Percentiles rank a stretch among this genome's conserved stretches.
Conservation (phyloP, 2,797 vertebrate species). For the Spinibarbus caldwelli region DNA sequence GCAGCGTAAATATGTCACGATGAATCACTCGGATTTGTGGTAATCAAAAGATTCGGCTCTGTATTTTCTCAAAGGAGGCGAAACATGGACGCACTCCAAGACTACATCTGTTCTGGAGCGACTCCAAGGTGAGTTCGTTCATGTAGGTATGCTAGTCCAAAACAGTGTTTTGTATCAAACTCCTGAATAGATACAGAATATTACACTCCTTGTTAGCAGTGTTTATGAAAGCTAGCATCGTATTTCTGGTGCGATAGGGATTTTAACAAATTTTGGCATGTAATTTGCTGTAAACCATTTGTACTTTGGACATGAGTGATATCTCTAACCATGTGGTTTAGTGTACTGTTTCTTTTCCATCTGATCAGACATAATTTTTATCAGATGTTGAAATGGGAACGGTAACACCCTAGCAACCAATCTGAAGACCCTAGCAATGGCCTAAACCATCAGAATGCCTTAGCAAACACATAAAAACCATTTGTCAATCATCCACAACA, state of each 20-base stretch:
- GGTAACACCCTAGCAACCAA: background rate
- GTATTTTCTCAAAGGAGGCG: constrained; percentile 57
- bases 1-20: constrained; percentile 59
- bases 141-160: constrained; percentile 1
- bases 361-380: background rate
- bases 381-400: background rate
- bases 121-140: constrained; percentile 29
- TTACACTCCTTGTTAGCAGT: constrained; percentile 11
- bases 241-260: background rate
- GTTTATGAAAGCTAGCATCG: background rate
- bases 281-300: background rate
- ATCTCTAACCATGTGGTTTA: background rate
- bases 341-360: background rate
- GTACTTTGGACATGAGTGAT: background rate
- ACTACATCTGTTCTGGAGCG: constrained; percentile 54
- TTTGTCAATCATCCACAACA: background rate
- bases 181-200: background rate
- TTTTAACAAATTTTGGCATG: background rate
- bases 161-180: constrained; percentile 27
- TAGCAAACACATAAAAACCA: background rate
- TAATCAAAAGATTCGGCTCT: constrained; percentile 53
- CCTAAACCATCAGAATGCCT: background rate
- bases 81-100: constrained; percentile 58
- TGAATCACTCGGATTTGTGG: constrained; percentile 59
- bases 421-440: background rate